Evolutionary conservation across 2,888 invertebrate genomes (phyloP), one percentile per base, ranked within the genome.

Genomic region (Pimpla rufipes): DNA sequence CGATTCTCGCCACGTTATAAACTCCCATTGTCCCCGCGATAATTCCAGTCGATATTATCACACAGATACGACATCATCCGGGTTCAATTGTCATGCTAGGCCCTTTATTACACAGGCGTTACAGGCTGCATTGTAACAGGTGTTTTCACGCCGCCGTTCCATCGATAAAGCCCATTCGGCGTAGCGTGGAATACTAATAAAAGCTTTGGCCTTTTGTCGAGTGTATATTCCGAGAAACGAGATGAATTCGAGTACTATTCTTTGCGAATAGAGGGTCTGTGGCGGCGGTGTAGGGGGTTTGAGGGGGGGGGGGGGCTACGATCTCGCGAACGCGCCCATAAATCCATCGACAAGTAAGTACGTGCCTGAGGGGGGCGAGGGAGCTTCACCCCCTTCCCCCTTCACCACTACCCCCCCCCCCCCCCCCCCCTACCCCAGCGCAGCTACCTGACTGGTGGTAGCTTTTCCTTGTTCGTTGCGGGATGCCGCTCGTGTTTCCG

Each of bases 291-390:
- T 29, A 5, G 29, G 29, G 29, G 29, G 29, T 3, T 2, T 3
- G 29, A 29, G 29, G 29, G 29, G 5, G 29, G 29, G 29, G 29
- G 29, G 2, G 29, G 29, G 29, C 13, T 55, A 37, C 70, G 21
- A 68, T 57, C 71, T 42, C 16, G 29, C 47, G 16, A 47, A 37
- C 62, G 37, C 37, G 35, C 37, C 62, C 62, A 74, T 74, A 74
- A 74, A 74, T 74, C 59, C 74, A 74, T 74, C 59, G 29, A 47
- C 74, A 74, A 74, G 45, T 37, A 74, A 21, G 47, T 42, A 62
- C 62, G 74, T 74, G 62, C 59, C 37, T 62, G 37, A 29, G 45
- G 16, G 71, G 29, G 29, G 5, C 29, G 29, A 29, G 29, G 5
- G 29, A 29, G 29, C 29, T 29, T 29, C 29, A 2, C 29, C 29